Percentiles rank a stretch among this genome's conserved stretches.
phyloP scores from a whole-genome alignment of 2,797 vertebrate genomes.

The Sebastes matsubarae region DNA sequence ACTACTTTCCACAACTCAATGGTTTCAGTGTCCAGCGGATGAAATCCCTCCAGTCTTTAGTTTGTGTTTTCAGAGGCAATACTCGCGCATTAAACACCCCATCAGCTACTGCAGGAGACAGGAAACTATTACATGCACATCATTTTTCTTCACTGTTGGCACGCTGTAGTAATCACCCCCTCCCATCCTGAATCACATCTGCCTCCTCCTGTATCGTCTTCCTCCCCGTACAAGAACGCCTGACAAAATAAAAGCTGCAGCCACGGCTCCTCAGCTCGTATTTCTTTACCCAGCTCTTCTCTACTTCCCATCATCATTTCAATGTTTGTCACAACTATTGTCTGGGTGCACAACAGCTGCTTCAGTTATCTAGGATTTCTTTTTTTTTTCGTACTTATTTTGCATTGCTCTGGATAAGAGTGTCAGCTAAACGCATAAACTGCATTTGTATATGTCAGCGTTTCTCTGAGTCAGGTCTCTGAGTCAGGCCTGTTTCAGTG shows the following conservation, averaged over 20 bases:
- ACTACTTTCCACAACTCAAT: conserved; percentile 31
- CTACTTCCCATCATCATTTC: conserved; percentile 33
- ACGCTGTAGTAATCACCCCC: conserved; percentile 38
- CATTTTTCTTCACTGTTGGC: conserved; percentile 70
- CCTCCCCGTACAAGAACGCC: conserved; percentile 16
- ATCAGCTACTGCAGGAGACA: conserved; percentile 63
- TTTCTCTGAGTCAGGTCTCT: conserved; percentile 11
- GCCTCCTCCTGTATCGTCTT: conserved; percentile 49
- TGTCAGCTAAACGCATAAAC: conserved; percentile 31
- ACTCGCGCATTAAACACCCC: conserved; percentile 60
- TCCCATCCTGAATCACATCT: conserved; percentile 18
- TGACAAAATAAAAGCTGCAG: conserved; percentile 38
- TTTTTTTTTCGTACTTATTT: neutral
- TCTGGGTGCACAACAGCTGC: conserved; percentile 31
- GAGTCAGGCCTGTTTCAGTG: neutral
- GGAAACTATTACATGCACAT: conserved; percentile 67
- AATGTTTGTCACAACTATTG: conserved; percentile 42
- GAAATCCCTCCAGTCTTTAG: conserved; percentile 5
- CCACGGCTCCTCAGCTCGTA: conserved; percentile 23
- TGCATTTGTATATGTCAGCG: conserved; percentile 43
- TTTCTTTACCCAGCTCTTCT: conserved; percentile 30
- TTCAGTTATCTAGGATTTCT: conserved; percentile 24
- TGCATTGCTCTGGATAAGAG: conserved; percentile 28
- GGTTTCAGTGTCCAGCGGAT: conserved; percentile 38
- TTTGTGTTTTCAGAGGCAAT: conserved; percentile 37